Base-by-base conservation (phyloP, 2,888 invertebrate species). In the Ophion ellenae region DNA sequence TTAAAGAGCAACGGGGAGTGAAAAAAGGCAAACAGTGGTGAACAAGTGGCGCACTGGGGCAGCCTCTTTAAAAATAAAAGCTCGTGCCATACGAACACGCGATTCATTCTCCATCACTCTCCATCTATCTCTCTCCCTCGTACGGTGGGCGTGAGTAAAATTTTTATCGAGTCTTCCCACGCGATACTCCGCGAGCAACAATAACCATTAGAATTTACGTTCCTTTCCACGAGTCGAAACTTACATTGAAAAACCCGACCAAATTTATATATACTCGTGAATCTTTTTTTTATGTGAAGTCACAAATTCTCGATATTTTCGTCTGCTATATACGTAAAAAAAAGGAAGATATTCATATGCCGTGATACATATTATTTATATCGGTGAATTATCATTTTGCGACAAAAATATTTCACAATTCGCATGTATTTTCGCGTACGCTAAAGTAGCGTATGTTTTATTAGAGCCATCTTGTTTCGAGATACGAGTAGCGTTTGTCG, bases 61-160 rank as follows among this genome's bases (percentile, higher is more conserved):
- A 69, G 11, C 20, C 24, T 45, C 69, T 69, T 45, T 10, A 69
- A 69, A 45, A 17, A 45, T 20, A 67, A 67, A 67, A 20, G 40
- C 45, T 40, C 40, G 9, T 20, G 24, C 24, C 11, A 14, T 20
- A 3, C 11, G 69, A 24, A 6, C 14, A 70, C 47, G 24, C 7
- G 28, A 28, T 28, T 40, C 17, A 3, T 20, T 67, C 20, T 47
- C 47, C 14, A 47, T 47, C 9, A 40, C 9, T 40, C 47, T 47
- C 47, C 17, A 14, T 47, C 14, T 14, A 2, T 10, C 6, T 67
- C 28, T 40, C 45, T 28, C 53, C 0, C 3, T 53, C 11, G 6
- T 14, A 28, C 24, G 24, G 24, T 28, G 17, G 2, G 17, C 9
- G 6, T 53, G 17, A 53, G 14, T 70, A 20, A 70, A 67, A 24